phyloP scores from a whole-genome alignment of 2,888 invertebrate species.

The Acronicta leporina region DNA sequence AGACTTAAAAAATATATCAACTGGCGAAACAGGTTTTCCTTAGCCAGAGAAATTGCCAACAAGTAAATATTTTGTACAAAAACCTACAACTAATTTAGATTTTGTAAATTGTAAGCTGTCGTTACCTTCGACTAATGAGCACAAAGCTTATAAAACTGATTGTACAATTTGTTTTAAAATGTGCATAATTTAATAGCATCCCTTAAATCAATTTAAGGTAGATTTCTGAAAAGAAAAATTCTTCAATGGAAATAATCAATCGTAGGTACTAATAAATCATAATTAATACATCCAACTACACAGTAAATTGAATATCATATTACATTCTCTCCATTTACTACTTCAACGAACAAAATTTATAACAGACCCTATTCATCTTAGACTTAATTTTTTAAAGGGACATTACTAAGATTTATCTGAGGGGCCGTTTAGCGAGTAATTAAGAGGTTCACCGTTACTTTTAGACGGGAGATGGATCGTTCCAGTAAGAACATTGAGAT shows the following conservation, averaged over 20 bases:
- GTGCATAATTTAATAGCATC: too few relatives aligned
- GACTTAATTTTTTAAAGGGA: slow-evolving; percentile 50
- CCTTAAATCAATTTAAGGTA: too few relatives aligned
- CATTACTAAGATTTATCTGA: slow-evolving; percentile 55
- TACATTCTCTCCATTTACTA: slow-evolving; percentile 41
- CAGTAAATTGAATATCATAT: slow-evolving; percentile 38
- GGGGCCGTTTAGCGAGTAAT: slow-evolving; percentile 59
- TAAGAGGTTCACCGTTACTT: slow-evolving; percentile 61
- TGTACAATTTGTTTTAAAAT: too few relatives aligned
- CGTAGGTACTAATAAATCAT: slow-evolving; percentile 14
- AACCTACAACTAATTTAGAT: too few relatives aligned
- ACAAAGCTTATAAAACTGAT: too few relatives aligned
- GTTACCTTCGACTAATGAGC: too few relatives aligned
- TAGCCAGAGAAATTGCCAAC: too few relatives aligned
- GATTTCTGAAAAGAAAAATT: too few relatives aligned
- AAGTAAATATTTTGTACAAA: too few relatives aligned
- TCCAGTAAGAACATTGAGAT: slow-evolving; percentile 19
- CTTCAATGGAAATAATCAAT: slow-evolving; percentile 4
- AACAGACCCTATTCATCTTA: slow-evolving; percentile 36
- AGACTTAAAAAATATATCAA: too few relatives aligned
- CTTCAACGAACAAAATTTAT: slow-evolving; percentile 44
- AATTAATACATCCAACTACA: slow-evolving; percentile 15
- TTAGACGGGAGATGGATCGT: slow-evolving; percentile 50
- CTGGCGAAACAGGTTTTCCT: too few relatives aligned
- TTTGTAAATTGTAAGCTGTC: too few relatives aligned